A percentile compares a stretch with the other conserved stretches of the same genome.
These are phyloP conservation scores for Ditula angustiorana DNA, from an alignment of 2,888 invertebrate species.

Conservation along the genomic window DNA sequence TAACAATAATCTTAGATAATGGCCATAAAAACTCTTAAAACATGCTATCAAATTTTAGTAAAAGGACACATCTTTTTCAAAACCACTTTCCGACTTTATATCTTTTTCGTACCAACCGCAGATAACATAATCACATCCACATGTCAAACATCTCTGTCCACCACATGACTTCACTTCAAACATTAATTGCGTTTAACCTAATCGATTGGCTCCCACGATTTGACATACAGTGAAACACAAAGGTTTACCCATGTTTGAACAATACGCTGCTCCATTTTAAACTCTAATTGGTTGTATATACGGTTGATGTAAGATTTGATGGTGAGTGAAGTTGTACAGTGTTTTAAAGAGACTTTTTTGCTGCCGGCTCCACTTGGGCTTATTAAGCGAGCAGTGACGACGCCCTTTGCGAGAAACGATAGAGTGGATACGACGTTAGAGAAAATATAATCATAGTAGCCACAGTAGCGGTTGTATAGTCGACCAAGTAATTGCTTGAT, in stretches of 20 bases:
- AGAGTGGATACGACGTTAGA: constrained; percentile 57
- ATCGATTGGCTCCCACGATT: constrained; percentile 76
- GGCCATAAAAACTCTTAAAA: no score
- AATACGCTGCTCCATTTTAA: background rate
- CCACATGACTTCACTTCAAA: constrained; percentile 71
- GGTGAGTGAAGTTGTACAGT: constrained; percentile 32
- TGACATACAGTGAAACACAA: constrained; percentile 35
- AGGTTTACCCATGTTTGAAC: constrained; percentile 29
- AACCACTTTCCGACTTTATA: constrained; percentile 14
- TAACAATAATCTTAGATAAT: no score
- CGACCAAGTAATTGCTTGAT: no score
- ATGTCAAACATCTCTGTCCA: constrained; percentile 27
- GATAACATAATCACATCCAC: constrained; percentile 32
- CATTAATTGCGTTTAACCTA: constrained; percentile 59
- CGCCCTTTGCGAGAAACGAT: constrained; percentile 55
- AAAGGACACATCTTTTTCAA: background rate
- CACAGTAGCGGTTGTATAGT: no score
- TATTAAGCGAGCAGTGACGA: constrained; percentile 72
- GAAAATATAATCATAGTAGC: no score
- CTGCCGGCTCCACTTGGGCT: constrained; percentile 77
- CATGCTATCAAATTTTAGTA: no score
- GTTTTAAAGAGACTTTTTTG: constrained; percentile 70
- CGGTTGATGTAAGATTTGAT: background rate
- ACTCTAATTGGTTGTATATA: background rate
- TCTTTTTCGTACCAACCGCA: background rate